Conservation (phyloP, 2,797 vertebrate genomes). For the Lagocephalus sceleratus region DNA sequence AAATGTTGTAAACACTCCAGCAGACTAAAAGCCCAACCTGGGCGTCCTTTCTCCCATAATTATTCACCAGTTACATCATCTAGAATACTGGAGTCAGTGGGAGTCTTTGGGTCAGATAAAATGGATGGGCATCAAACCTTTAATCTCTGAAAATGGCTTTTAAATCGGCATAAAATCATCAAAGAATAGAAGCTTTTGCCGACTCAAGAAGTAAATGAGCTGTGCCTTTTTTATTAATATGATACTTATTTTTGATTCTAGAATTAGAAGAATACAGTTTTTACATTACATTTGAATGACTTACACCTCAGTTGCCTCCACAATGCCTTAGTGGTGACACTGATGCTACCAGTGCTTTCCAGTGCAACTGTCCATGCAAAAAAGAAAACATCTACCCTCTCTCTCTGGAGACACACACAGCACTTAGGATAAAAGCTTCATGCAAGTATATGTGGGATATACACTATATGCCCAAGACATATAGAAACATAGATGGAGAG, state of each 20-base stretch:
- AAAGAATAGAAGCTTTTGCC: no score
- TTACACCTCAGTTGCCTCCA: no score
- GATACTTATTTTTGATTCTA: no score
- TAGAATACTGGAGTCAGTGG: slow-evolving; percentile 8
- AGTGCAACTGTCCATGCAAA: slow-evolving; percentile 12
- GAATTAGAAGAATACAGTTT: no score
- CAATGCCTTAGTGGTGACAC: slow-evolving; percentile 1
- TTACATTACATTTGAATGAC: no score
- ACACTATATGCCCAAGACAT: slow-evolving; percentile 23
- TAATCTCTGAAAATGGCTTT: slow-evolving; percentile 9
- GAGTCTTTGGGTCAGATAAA: slow-evolving; percentile 5
- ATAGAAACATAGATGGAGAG: slow-evolving; percentile 9
- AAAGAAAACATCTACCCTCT: slow-evolving; percentile 5
- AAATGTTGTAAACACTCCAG: slow-evolving; percentile 27
- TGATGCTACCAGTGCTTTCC: slow-evolving; percentile 5
- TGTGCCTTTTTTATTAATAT: no score
- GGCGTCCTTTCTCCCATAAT: slow-evolving; percentile 7
- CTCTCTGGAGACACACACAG: slow-evolving; percentile 10
- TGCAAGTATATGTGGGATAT: slow-evolving; percentile 34
- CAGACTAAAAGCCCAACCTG: slow-evolving; percentile 21
- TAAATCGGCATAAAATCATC: slow-evolving; percentile 8
- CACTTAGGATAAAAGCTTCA: slow-evolving; percentile 45
- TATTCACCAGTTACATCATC: slow-evolving; percentile 2
- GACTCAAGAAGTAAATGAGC: no score
- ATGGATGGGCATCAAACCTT: background rate